Evolutionary conservation across 2,113 vertebrate genomes (phyloP).

Genomic region (Myocastor coypus): DNA sequence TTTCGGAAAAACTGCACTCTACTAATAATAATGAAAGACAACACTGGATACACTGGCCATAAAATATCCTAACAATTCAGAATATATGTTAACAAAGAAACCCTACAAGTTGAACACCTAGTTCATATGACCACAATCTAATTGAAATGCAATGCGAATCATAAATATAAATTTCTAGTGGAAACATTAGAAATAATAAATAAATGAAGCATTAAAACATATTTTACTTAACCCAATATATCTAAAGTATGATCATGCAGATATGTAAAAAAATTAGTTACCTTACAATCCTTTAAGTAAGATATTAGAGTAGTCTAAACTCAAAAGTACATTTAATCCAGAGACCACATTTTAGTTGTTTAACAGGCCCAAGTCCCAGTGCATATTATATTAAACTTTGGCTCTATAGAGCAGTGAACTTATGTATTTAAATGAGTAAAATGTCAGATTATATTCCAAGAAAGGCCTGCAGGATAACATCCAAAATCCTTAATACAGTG

Average conservation of each 20-base stretch:
- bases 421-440: background rate
- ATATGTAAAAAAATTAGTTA: background rate
- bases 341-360: background rate
- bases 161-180: background rate
- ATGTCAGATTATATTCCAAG: background rate
- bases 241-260: background rate
- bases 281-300: background rate
- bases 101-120: background rate
- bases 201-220: background rate
- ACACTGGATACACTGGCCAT: background rate
- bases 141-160: background rate
- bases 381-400: background rate
- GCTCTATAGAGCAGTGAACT: background rate
- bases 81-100: background rate
- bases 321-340: background rate
- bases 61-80: background rate
- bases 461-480: background rate
- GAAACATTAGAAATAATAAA: background rate
- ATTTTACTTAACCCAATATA: no score
- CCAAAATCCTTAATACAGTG: background rate
- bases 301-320: background rate
- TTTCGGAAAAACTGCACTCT: background rate
- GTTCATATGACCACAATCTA: background rate
- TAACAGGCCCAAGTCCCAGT: background rate
- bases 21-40: background rate